Conservation (phyloP, 2,888 invertebrate species). For the Pteria penguin region DNA sequence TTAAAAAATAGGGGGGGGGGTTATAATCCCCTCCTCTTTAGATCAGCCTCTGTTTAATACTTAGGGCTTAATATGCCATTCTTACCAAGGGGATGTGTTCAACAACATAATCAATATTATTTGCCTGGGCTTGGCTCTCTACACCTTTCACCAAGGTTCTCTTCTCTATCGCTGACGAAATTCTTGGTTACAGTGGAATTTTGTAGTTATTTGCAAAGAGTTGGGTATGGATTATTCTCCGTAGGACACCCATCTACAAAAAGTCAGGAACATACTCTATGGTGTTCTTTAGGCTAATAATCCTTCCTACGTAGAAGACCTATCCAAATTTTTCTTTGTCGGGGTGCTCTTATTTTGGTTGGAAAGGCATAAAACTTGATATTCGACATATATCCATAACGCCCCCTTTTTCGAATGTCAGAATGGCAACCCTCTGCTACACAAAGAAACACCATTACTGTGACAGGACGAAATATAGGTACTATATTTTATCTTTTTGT, state of each 20-base stretch:
- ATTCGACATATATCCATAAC: background rate
- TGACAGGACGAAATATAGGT: too few relatives aligned
- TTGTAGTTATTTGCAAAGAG: conserved; percentile 20
- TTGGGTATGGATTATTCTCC: conserved; percentile 17
- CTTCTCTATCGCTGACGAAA: too few relatives aligned
- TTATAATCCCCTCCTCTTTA: too few relatives aligned
- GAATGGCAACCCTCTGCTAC: conserved; percentile 3
- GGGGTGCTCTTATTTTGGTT: conserved; percentile 5
- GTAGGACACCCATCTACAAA: conserved; percentile 28
- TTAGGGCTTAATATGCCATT: too few relatives aligned
- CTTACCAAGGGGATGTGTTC: too few relatives aligned
- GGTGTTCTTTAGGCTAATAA: conserved; percentile 14
- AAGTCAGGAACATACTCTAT: conserved; percentile 34
- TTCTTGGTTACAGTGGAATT: too few relatives aligned
- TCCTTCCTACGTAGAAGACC: conserved; percentile 15
- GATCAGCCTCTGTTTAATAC: too few relatives aligned
- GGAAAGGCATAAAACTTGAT: conserved; percentile 3
- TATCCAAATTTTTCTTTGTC: conserved; percentile 22
- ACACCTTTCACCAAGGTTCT: too few relatives aligned
- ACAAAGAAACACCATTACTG: background rate
- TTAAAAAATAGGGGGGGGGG: too few relatives aligned
- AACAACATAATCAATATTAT: too few relatives aligned
- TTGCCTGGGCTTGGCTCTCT: too few relatives aligned
- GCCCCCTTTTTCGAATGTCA: background rate
- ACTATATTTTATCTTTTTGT: too few relatives aligned